Conservation (phyloP, 2,888 invertebrate species). For the Ashinkailepas kermadecensis region DNA sequence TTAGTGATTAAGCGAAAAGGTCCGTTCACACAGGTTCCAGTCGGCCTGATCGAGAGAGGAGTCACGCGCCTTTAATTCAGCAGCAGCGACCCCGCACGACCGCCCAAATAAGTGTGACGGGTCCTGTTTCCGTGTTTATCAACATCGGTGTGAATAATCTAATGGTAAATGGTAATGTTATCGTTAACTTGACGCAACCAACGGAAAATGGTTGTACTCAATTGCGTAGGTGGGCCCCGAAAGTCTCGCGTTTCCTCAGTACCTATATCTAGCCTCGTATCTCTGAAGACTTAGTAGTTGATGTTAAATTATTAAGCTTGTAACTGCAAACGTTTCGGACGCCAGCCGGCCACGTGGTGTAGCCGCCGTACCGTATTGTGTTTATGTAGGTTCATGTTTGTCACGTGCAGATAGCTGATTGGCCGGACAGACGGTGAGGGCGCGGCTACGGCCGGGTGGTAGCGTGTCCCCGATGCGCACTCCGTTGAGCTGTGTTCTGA, state of each 20-base stretch:
- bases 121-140: constrained; percentile 14
- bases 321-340: background rate
- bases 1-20: background rate
- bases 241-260: constrained; percentile 5
- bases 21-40: background rate
- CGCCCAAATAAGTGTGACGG: background rate
- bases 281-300: background rate
- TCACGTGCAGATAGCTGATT: constrained; percentile 8
- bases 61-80: background rate
- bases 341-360: background rate
- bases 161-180: constrained; percentile 7
- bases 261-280: background rate
- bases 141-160: constrained; percentile 10
- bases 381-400: constrained; percentile 3
- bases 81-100: background rate
- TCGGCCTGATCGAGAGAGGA: background rate
- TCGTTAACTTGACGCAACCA: constrained; percentile 1
- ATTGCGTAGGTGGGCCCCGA: constrained; percentile 10
- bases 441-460: background rate
- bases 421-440: background rate
- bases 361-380: background rate
- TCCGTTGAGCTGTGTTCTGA: no score
- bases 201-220: constrained; percentile 1
- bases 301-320: constrained; percentile 6
- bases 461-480: background rate